Base-by-base conservation (phyloP, 2,888 invertebrate genomes). In the Seira ritae region DNA sequence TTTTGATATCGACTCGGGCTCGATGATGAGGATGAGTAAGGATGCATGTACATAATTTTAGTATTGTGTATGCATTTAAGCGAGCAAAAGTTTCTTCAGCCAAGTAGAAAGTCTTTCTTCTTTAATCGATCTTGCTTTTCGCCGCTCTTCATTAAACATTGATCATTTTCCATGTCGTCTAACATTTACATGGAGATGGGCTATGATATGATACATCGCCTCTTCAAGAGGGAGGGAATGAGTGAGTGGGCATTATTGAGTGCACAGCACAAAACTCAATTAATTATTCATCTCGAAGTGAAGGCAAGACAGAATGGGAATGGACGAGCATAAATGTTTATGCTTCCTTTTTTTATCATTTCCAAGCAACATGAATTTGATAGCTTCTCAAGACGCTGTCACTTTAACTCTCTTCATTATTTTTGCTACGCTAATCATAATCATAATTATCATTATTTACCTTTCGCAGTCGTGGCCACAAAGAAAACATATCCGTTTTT, bases 101-200 rank as follows among this genome's bases (percentile, higher is more conserved):
- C 31, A 24, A 55, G 2, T 50, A 12, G 50, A 17, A 31, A 22
- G 23, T 22, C 55, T 70, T 75, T 69, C 66, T 75, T 82, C 55
- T 55, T 71, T 66, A 82, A 82, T 82, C 82, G 77, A 82, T 82
- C 82, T 31, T 31, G 55, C 2, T 55, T 12, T 82, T 82, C 66
- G 68, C 50, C 50, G 68, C 50, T 65, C 19, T 70, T 82, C 82
- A 82, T 82, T 72, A 82, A 77, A 72, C 66, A 82, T 82, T 82
- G 72, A 81, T 67, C 66, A 66, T 24, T 31, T 68, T 82, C 68
- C 82, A 82, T 82, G 82, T 55, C 12, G n/a, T 82, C 71, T 46
- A 67, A 82, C 66, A 60, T 76, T 55, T 70, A 67, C 75, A 69
- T 62, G 42, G 10, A 37, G 55, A 22, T 22, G 20, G 20, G 17